A percentile compares a stretch with the other conserved stretches of the same genome.
phyloP scores from a whole-genome alignment of 2,888 invertebrate species.

The Scaptomyza parva region DNA sequence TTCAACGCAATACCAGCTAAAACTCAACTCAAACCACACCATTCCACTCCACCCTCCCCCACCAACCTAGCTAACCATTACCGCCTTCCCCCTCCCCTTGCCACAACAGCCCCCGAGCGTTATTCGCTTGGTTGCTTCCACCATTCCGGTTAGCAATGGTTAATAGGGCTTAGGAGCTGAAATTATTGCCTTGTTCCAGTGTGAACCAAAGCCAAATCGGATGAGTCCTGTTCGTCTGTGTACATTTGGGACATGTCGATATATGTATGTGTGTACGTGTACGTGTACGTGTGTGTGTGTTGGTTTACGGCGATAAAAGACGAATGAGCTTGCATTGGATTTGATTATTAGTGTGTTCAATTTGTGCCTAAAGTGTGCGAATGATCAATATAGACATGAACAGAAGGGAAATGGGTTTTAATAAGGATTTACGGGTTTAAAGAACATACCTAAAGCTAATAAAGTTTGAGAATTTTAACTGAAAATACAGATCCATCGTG shows the following conservation, averaged over 20 bases:
- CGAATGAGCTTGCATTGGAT: conserved; percentile 12
- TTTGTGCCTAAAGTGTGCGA: conserved; percentile 35
- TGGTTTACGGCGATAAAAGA: conserved; percentile 38
- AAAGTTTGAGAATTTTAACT: too few relatives aligned
- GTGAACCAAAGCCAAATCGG: conserved; percentile 77
- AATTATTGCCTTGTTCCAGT: conserved; percentile 81
- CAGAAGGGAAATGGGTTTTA: conserved; percentile 12
- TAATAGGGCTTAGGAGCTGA: conserved; percentile 80
- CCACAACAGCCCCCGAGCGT: conserved; percentile 18
- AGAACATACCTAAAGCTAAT: too few relatives aligned
- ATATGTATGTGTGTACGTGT: conserved; percentile 2
- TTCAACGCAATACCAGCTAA: conserved; percentile 60
- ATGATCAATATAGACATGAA: conserved; percentile 7
- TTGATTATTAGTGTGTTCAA: conserved; percentile 67
- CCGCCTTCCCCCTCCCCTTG: conserved; percentile 6
- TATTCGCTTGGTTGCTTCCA: conserved; percentile 71
- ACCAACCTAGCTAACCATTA: too few relatives aligned
- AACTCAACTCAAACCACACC: conserved; percentile 16
- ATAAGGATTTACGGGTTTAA: not conserved
- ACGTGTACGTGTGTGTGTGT: conserved; percentile 16
- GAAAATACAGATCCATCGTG: too few relatives aligned
- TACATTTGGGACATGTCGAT: conserved; percentile 21
- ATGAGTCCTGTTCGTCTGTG: conserved; percentile 61
- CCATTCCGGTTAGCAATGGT: conserved; percentile 78
- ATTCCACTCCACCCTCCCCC: not conserved